Conservation (phyloP, 2,113 vertebrate species). For the Melanocharis versteri region DNA sequence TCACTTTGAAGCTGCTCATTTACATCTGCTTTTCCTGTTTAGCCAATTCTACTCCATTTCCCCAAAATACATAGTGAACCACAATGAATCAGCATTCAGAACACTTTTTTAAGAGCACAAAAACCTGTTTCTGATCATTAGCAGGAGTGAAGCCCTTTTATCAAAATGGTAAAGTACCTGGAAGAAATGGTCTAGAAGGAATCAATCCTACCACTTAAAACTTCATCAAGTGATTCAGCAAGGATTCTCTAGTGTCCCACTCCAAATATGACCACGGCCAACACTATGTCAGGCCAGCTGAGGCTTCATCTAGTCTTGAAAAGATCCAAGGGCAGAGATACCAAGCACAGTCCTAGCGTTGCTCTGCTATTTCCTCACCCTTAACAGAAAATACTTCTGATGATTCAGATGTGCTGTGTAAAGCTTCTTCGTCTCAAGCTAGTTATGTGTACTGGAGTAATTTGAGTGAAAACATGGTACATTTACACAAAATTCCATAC, state of each 20-base stretch:
- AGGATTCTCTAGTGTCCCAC: not conserved
- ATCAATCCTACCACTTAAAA: not conserved
- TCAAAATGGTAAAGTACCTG: not conserved
- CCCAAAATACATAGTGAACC: accelerated
- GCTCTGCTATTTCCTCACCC: not conserved
- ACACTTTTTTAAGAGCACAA: not conserved
- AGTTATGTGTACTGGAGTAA: not conserved
- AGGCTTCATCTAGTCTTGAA: not conserved
- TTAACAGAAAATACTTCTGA: not conserved
- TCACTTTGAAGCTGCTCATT: not conserved
- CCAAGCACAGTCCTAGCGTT: not conserved
- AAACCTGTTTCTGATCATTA: not conserved
- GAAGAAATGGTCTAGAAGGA: not conserved
- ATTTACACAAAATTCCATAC: not conserved
- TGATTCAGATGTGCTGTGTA: not conserved
- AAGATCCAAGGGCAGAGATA: not conserved
- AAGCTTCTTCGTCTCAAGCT: not conserved
- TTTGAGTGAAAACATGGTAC: not conserved
- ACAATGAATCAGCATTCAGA: not conserved
- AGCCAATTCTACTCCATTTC: not conserved
- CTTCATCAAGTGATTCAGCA: not conserved
- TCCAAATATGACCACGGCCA: not conserved
- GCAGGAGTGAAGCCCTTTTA: not conserved
- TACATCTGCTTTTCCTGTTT: not conserved
- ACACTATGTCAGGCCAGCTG: not conserved